Percentiles rank a stretch among this genome's conserved stretches.
phyloP scores from a whole-genome alignment of 2,797 vertebrate species.

The Pseudomugil gertrudae region DNA sequence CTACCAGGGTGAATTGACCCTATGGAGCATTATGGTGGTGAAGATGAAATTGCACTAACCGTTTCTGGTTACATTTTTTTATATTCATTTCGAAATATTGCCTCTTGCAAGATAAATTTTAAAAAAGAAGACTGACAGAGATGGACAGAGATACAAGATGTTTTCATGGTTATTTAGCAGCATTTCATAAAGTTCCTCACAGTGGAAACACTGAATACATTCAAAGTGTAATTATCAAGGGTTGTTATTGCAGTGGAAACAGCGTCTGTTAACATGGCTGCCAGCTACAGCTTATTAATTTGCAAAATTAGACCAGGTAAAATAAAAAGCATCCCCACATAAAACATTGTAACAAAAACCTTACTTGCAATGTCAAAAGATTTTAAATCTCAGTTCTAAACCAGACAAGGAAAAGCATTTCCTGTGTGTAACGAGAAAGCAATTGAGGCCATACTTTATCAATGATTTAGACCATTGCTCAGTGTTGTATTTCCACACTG shows the following conservation, averaged over 20 bases:
- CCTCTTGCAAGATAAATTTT: not conserved
- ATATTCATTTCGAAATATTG: not conserved
- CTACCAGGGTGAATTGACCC: not conserved
- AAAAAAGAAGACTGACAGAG: not conserved
- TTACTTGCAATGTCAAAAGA: not conserved
- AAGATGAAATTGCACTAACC: not conserved
- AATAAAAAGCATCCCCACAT: not conserved
- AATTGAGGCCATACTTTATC: slow-evolving; percentile 22
- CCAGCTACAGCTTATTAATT: not conserved
- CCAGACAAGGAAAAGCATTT: not conserved
- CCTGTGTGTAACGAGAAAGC: not conserved
- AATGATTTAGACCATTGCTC: slow-evolving; percentile 29
- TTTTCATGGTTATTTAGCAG: not conserved
- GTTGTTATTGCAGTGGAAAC: not conserved
- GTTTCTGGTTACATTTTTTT: not conserved
- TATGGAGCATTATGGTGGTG: not conserved
- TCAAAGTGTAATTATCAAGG: not conserved
- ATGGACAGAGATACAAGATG: not conserved
- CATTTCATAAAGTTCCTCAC: not conserved
- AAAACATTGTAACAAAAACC: not conserved
- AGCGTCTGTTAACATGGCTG: not conserved
- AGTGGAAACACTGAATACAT: not conserved
- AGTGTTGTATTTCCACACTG: slow-evolving; percentile 41
- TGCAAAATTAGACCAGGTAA: not conserved
- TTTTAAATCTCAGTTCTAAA: not conserved